Conservation (phyloP, 2,113 vertebrate species). For the Sylvietta virens region DNA sequence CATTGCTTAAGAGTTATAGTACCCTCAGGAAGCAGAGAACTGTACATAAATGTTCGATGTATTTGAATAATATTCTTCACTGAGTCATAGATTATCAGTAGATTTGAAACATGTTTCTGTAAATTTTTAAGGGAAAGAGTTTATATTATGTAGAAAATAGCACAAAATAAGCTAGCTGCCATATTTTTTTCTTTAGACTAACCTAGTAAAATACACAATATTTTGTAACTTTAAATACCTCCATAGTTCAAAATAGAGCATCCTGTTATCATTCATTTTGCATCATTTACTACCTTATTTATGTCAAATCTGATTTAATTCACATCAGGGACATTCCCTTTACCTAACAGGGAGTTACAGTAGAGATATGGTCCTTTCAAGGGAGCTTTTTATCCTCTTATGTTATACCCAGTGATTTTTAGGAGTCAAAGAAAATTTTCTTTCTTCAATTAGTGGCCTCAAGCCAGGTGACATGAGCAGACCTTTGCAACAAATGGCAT, state of each 20-base stretch:
- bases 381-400: not conserved
- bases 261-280: not conserved
- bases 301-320: not conserved
- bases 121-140: not conserved
- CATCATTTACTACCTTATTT: not conserved
- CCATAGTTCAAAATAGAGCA: not conserved
- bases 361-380: not conserved
- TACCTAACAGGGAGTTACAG: not conserved
- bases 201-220: not conserved
- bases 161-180: not conserved
- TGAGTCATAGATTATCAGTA: not conserved
- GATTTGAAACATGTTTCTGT: not conserved
- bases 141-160: not conserved
- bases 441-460: not conserved
- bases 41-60: fast-evolving
- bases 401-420: not conserved
- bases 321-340: not conserved
- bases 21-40: not conserved
- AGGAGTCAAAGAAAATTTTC: not conserved
- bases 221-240: not conserved
- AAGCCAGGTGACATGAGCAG: not conserved
- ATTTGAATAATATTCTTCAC: not conserved
- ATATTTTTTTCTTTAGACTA: not conserved
- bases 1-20: not conserved
- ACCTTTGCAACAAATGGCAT: not conserved